Evolutionary conservation across 2,797 vertebrate species (phyloP).

Genomic region (Chloroceryle inda): DNA sequence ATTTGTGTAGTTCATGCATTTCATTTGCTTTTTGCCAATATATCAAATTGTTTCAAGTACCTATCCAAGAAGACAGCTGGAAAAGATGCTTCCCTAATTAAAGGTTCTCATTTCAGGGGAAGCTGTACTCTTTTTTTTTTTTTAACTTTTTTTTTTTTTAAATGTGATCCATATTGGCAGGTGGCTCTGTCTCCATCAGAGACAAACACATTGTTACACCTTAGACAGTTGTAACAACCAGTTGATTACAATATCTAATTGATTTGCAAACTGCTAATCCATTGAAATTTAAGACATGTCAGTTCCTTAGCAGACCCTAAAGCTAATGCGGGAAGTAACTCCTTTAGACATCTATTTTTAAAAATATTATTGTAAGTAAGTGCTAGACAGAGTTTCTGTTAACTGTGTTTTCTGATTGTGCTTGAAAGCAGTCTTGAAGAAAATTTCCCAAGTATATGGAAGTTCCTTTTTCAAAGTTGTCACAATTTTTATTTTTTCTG

Average conservation of each 20-base stretch:
- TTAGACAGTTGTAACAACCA: not conserved
- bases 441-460: not conserved
- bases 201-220: not conserved
- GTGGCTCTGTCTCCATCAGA: not conserved
- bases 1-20: not conserved
- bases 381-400: not conserved
- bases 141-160: not conserved
- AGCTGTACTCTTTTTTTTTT: not conserved
- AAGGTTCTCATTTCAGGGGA: not conserved
- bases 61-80: not conserved
- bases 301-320: not conserved
- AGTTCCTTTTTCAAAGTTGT: not conserved
- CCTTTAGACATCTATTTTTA: not conserved
- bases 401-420: not conserved
- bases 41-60: not conserved
- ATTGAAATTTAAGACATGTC: not conserved
- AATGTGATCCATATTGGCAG: not conserved
- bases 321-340: not conserved
- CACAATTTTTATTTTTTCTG: not conserved
- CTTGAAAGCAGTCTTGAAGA: not conserved
- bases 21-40: not conserved
- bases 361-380: not conserved
- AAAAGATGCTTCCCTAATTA: not conserved
- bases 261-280: not conserved
- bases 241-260: not conserved